Evolutionary conservation across 2,888 invertebrate genomes (phyloP).

Genomic region (Rosalia funebris): DNA sequence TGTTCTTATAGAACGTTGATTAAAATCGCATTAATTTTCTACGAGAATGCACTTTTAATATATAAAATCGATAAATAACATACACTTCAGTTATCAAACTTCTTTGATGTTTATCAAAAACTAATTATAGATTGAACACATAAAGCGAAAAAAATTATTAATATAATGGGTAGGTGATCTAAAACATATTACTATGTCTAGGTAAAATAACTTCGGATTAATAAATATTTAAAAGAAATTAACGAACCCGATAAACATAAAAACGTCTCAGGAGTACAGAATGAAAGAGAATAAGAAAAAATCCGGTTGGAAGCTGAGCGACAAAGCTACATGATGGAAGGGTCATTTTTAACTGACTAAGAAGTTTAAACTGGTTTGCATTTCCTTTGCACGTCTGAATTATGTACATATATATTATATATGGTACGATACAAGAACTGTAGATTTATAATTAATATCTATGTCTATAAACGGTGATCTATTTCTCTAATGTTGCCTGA

Average conservation of each 20-base stretch:
- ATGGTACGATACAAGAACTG: too few species aligned
- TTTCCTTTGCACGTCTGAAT: too few species aligned
- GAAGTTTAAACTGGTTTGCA: neutral
- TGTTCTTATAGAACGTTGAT: constrained; percentile 20
- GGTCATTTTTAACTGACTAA: neutral
- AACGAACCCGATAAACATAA: neutral
- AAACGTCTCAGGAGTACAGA: neutral
- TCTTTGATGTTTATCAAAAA: constrained; percentile 21
- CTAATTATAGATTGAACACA: constrained; percentile 25
- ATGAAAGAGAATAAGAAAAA: neutral
- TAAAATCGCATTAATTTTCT: constrained; percentile 34
- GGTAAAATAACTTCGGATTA: too few species aligned
- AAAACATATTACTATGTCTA: too few species aligned
- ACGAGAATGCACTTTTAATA: constrained; percentile 32
- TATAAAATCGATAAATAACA: constrained; percentile 32
- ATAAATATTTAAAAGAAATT: neutral
- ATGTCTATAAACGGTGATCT: too few species aligned
- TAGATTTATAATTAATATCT: too few species aligned
- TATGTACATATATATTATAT: too few species aligned
- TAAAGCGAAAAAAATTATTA: too few species aligned
- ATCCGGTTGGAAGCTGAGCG: neutral
- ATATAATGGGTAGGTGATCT: too few species aligned
- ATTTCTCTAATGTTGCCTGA: too few species aligned
- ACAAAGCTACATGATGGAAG: neutral
- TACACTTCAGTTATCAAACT: constrained; percentile 32